phyloP scores from a whole-genome alignment of 1,140 invertebrate genomes.

The Drosophila micromelanica region DNA sequence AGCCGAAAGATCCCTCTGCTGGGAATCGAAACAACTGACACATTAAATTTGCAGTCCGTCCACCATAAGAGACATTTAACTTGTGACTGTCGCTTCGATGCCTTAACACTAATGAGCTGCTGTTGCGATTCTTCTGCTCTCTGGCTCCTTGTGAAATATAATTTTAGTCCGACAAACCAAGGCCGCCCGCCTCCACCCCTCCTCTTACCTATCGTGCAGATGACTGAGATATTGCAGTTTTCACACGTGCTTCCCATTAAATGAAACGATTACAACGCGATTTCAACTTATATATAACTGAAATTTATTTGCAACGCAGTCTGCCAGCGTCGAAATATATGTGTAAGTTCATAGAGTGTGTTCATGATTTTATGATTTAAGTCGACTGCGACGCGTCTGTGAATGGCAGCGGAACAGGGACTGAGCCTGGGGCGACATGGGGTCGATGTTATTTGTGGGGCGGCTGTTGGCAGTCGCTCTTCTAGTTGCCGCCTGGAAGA shows the following conservation, averaged over 20 bases:
- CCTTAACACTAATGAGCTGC: conserved; percentile 67
- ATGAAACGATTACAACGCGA: conserved; percentile 75
- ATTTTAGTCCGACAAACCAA: conserved; percentile 48
- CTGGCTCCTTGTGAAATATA: conserved; percentile 15
- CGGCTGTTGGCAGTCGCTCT: conserved; percentile 25
- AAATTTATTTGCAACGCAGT: conserved; percentile 78
- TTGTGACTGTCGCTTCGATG: conserved; percentile 47
- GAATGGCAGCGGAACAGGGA: neutral
- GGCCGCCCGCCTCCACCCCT: neutral
- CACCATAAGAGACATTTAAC: conserved; percentile 11
- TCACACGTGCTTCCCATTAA: conserved; percentile 83
- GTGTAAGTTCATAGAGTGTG: conserved; percentile 25
- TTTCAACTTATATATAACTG: conserved; percentile 73
- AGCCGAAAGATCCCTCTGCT: conserved; percentile 13
- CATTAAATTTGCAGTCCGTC: conserved; percentile 8
- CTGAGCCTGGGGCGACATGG: neutral
- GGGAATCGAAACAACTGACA: conserved; percentile 42
- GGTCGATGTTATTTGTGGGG: conserved; percentile 50
- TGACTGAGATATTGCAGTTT: conserved; percentile 68
- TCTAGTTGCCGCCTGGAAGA: neutral
- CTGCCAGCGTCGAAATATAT: conserved; percentile 36
- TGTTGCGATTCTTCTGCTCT: conserved; percentile 17
- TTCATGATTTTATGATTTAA: conserved; percentile 63
- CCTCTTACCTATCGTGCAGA: conserved; percentile 3
- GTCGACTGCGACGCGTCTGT: conserved; percentile 27